Evolutionary conservation across 2,888 invertebrate species (phyloP), one percentile per base, ranked within the genome.

Genomic region (Lithophane semibrunnea): DNA sequence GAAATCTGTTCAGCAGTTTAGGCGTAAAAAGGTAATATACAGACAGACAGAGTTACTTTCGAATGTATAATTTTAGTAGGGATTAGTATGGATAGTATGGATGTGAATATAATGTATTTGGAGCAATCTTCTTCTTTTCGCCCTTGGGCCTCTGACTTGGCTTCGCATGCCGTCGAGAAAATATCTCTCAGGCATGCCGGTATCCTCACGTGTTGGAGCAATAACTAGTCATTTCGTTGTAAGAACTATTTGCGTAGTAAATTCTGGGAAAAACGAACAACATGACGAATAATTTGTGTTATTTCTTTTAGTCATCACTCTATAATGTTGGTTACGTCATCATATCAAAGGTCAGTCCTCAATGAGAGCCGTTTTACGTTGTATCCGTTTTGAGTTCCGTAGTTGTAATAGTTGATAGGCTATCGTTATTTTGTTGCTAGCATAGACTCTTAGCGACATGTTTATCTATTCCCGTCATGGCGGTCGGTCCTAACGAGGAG

Each of bases 271-370:
- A 24, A 24, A 47, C n/a, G 24, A 49, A 72, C 44, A 69, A 69
- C 79, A 44, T 82, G 82, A 82, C 75, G 75, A 82, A 80, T 49
- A 42, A 64, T 67, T 67, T 70, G 21, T n/a, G 69, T 74, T 84
- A 79, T 70, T 73, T 84, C 58, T 44, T 82, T 80, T 85, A 85
- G 85, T 84, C 82, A 82, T 72, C 68, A 37, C 13, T 71, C 13
- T 29, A 64, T 18, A 47, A 64, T 67, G 75, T 10, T 18, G 64
- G 42, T 82, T 75, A 68, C 85, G 82, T 85, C 86, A 84, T 3
- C 24, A 37, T 44, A 42, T 0, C 71, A 72, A 83, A 83, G 82
- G 80, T 75, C 82, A 72, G 56, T 8, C 9, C 16, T 79, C 60
- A 83, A 83, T 72, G 75, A 70, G 74, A 63, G 58, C 29, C 58